Conservation (phyloP, 2,797 vertebrate genomes). For the Vultur gryphus region DNA sequence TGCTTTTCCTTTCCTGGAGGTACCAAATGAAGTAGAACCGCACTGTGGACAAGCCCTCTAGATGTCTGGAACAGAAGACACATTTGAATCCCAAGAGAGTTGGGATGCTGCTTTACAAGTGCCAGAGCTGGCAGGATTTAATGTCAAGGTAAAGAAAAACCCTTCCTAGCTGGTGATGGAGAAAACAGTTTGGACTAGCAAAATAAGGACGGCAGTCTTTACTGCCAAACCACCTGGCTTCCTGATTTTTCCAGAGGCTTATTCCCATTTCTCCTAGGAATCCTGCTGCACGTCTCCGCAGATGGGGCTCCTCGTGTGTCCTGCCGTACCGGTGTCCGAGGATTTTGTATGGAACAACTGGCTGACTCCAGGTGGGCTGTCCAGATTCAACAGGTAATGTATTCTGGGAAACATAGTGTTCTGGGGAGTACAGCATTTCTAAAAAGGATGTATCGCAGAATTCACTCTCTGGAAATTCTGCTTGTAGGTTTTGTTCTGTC, state of each 20-base stretch:
- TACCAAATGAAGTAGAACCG: neutral
- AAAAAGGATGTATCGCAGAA: neutral
- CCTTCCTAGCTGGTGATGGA: neutral
- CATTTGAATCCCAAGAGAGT: neutral
- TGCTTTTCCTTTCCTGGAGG: neutral
- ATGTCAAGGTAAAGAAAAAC: neutral
- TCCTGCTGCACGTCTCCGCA: neutral
- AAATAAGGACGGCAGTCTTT: neutral
- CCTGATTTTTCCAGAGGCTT: neutral
- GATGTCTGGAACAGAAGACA: neutral
- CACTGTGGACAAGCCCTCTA: neutral
- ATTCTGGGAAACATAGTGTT: neutral
- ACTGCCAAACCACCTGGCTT: neutral
- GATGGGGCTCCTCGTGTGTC: neutral
- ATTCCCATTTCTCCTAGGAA: neutral
- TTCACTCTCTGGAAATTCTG: neutral
- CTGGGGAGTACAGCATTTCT: neutral
- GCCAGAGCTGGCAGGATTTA: neutral
- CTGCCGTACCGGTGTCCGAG: rapidly evolving
- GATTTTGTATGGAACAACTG: neutral
- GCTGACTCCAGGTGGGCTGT: neutral
- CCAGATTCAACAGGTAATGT: neutral
- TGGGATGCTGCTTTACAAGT: neutral
- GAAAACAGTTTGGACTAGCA: neutral
- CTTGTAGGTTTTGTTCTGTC: neutral